Evolutionary conservation across 2,888 invertebrate genomes (phyloP).

Genomic region (Sepiola atlantica): DNA sequence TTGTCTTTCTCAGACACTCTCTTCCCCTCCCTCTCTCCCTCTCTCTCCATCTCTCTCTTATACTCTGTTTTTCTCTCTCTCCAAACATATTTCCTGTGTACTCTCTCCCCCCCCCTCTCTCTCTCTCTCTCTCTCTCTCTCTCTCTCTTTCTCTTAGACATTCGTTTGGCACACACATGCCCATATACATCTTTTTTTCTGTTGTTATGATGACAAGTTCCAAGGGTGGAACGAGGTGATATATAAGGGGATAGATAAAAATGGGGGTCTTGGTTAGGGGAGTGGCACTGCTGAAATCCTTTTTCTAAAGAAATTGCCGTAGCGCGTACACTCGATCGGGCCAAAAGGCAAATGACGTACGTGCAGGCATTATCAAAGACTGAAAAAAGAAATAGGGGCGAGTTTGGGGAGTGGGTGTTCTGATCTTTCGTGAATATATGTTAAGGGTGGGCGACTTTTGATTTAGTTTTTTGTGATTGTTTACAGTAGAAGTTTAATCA

Average conservation of each 20-base stretch:
- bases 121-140: background rate
- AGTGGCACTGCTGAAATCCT: background rate
- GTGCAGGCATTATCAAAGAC: background rate
- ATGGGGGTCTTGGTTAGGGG: background rate
- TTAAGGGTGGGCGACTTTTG: background rate
- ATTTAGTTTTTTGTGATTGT: background rate
- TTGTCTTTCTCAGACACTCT: background rate
- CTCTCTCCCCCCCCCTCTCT: too few relatives aligned
- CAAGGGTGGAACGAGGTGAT: background rate
- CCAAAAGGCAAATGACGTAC: background rate
- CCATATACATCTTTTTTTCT: too few relatives aligned
- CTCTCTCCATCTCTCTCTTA: too few relatives aligned
- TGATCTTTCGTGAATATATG: background rate
- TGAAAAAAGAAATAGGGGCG: background rate
- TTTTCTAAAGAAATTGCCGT: background rate
- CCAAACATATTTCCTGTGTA: too few relatives aligned
- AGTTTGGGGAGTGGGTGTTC: background rate
- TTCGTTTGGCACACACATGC: too few relatives aligned
- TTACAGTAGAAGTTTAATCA: background rate
- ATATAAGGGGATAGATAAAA: background rate
- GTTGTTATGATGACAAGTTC: background rate
- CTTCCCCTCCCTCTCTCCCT: background rate
- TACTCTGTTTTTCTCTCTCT: too few relatives aligned
- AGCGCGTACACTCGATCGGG: background rate
- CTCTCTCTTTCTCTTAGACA: background rate